Percentiles rank a stretch among this genome's conserved stretches.
phyloP scores from a whole-genome alignment of 2,113 vertebrate genomes.

The Hippocampus zosterae region DNA sequence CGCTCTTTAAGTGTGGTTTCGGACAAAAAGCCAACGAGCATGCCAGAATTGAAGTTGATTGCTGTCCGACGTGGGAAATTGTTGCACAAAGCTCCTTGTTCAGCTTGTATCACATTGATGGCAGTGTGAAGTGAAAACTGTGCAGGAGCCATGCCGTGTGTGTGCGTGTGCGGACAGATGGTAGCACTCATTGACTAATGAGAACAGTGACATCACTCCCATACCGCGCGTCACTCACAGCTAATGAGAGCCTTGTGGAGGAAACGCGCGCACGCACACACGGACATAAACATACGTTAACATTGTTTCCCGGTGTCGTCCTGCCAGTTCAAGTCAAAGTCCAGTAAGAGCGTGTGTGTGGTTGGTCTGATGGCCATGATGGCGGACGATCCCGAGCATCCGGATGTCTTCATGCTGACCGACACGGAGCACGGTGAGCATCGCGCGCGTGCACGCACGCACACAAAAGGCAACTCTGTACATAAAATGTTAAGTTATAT shows the following conservation, averaged over 20 bases:
- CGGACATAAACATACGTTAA: neutral
- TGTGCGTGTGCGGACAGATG: constrained; percentile 48
- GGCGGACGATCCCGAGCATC: constrained; percentile 94
- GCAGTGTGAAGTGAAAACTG: constrained; percentile 15
- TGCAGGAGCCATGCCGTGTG: constrained; percentile 19
- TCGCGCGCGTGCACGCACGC: neutral
- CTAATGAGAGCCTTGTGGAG: constrained; percentile 61
- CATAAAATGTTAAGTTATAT: no score
- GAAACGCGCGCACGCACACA: neutral
- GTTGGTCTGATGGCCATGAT: constrained; percentile 97
- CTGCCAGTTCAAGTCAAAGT: constrained; percentile 90
- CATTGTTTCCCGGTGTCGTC: constrained; percentile 1
- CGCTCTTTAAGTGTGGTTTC: neutral
- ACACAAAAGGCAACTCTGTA: no score
- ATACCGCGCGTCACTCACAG: constrained; percentile 48
- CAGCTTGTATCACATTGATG: constrained; percentile 5
- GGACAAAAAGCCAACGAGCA: neutral
- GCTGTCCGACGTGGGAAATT: neutral
- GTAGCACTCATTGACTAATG: constrained; percentile 66
- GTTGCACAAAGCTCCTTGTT: neutral
- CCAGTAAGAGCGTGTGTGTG: constrained; percentile 87
- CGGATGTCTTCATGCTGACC: constrained; percentile 90
- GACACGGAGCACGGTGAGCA: constrained; percentile 92
- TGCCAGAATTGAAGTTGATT: neutral
- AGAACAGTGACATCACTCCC: constrained; percentile 60